These are phyloP conservation scores for Aldabrachelys gigantea DNA, from an alignment of 2,113 vertebrate genomes.

Conservation along the genomic window DNA sequence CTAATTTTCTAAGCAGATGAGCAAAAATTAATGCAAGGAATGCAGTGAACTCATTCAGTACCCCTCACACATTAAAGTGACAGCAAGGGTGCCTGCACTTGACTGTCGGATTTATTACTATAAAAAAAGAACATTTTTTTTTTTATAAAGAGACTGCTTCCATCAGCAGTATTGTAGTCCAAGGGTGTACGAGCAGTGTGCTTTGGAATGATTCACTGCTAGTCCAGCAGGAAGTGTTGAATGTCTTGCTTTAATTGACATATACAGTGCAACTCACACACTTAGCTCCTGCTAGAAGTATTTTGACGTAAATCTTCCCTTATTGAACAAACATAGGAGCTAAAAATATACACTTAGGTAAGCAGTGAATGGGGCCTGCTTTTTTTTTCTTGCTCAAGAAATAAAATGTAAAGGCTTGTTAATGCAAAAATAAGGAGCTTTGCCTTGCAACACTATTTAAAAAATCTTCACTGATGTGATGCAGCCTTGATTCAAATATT, in stretches of 20 bases:
- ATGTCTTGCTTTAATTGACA: conserved; percentile 25
- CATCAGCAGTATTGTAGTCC: background rate
- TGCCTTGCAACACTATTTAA: conserved; percentile 25
- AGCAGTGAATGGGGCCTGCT: background rate
- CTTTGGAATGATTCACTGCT: background rate
- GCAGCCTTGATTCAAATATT: conserved; percentile 12
- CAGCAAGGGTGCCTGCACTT: background rate
- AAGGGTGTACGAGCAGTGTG: background rate
- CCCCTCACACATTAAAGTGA: background rate
- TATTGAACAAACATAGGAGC: background rate
- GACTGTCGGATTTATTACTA: background rate
- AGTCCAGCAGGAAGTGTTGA: background rate
- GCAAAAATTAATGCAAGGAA: background rate
- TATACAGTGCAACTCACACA: background rate
- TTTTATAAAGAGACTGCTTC: background rate
- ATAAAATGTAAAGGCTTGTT: conserved; percentile 1
- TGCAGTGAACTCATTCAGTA: background rate
- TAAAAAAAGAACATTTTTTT: background rate
- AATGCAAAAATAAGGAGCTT: conserved; percentile 33
- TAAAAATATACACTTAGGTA: background rate
- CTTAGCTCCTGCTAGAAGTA: background rate
- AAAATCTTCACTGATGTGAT: conserved; percentile 8
- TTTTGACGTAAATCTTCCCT: conserved; percentile 19
- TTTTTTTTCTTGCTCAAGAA: background rate
- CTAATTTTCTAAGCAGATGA: background rate